phyloP scores from a whole-genome alignment of 2,113 vertebrate species.

The Anhinga anhinga region DNA sequence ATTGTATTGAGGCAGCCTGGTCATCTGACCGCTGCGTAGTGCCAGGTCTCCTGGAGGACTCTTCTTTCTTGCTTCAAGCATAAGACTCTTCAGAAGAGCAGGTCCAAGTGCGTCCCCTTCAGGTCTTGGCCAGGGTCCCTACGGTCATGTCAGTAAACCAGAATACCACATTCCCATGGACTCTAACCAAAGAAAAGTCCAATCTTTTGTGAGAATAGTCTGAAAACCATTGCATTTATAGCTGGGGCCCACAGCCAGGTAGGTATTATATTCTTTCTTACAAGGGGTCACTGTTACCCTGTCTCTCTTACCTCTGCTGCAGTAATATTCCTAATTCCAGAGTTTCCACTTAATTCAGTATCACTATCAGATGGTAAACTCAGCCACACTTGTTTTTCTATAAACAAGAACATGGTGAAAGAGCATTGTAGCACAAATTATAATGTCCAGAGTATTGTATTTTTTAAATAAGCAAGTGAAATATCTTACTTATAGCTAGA shows the following conservation, averaged over 20 bases:
- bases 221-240: neutral
- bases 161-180: neutral
- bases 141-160: neutral
- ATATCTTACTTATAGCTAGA: neutral
- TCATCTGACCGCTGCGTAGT: fast-evolving
- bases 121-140: neutral
- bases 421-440: neutral
- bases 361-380: neutral
- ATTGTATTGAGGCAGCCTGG: neutral
- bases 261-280: neutral
- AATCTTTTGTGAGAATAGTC: neutral
- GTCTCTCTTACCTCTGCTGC: neutral
- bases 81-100: neutral
- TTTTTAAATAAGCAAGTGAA: neutral
- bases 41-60: neutral
- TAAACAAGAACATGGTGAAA: neutral
- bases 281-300: neutral
- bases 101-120: neutral
- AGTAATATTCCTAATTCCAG: neutral
- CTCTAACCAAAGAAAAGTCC: neutral
- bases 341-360: neutral
- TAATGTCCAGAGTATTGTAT: neutral
- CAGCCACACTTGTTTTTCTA: neutral
- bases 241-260: neutral
- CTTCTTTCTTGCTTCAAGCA: neutral